Evolutionary conservation across 2,797 vertebrate genomes (phyloP).

Genomic region (Borostomias antarcticus): DNA sequence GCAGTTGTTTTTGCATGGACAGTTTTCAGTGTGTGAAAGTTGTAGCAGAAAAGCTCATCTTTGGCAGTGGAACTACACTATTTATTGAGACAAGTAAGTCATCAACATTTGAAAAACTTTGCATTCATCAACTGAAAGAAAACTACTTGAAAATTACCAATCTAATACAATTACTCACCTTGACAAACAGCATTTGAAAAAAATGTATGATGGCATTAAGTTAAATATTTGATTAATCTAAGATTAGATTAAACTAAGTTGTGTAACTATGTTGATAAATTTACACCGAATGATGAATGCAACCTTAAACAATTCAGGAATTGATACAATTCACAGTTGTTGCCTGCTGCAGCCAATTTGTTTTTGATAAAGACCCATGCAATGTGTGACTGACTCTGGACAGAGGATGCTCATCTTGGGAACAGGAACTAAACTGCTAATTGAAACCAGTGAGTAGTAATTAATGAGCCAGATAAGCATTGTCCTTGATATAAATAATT

Average conservation of each 20-base stretch:
- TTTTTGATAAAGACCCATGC: background rate
- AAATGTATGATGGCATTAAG: background rate
- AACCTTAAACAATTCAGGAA: background rate
- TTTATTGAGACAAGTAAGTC: constrained; percentile 51
- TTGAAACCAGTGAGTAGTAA: constrained; percentile 28
- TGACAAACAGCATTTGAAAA: no score
- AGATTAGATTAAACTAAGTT: background rate
- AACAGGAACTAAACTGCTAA: constrained; percentile 22
- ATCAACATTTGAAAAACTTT: background rate
- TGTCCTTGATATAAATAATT: background rate
- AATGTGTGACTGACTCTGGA: constrained; percentile 23
- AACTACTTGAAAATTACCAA: no score
- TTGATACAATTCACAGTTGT: background rate
- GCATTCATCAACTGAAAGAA: background rate
- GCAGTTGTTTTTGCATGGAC: constrained; percentile 28
- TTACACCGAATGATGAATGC: background rate
- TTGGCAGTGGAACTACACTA: constrained; percentile 45
- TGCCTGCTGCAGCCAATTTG: background rate
- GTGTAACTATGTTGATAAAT: background rate
- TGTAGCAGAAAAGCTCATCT: constrained; percentile 34
- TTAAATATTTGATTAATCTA: no score
- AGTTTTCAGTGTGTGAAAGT: constrained; percentile 45
- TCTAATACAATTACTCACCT: no score
- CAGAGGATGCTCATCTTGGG: constrained; percentile 15
- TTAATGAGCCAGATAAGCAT: no score